Base-by-base conservation (phyloP, 2,797 vertebrate genomes). In the Sebastiscus tertius region DNA sequence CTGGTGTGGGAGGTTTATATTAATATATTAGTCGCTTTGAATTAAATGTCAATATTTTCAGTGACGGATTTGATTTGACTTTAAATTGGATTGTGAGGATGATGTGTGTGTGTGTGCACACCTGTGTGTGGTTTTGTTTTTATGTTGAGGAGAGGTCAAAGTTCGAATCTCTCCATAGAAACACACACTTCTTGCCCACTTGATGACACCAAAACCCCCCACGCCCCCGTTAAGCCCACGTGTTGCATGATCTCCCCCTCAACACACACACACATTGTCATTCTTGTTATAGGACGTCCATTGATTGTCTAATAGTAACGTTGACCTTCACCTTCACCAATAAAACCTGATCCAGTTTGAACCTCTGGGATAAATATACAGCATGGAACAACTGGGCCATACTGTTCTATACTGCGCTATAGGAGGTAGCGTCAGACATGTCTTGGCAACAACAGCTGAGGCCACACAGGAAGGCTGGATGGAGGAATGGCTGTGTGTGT, bases 11-110 rank as follows among this genome's bases (percentile, higher is more conserved):
- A 88, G 85, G 81, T 87, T 90, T 89, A 73, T 80, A 79, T 81
- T 79, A 84, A 79, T 60, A 75, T 83, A 77, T 81, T 79, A 83
- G 80, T 55, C 70, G 77, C 78, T 87, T 82, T 72, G 33, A 81
- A 86, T 90, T 78, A 82, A 90, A 89, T 84, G 66, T 67, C 91
- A 92, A 95, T 86, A 91, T 94, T 90, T 88, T 69, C 36, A 73
- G 54, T 63, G 68, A 73, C 26, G 76, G 77, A 65, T 92, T 88
- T 75, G 72, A 91, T 84, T 89, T 85, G 63, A 68, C 84, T 88
- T 24, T 27, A 76, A 79, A 91, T 61, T 66, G 26, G 56, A 68
- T 20, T 4, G 36, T 39, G 36, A 14, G 36, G 12, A 6, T 14
- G 36, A 12, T 36, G 34, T 36, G 34, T 36, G 34, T 24, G 39